A percentile compares a stretch with the other conserved stretches of the same genome.
Evolutionary conservation across 1,140 invertebrate species (phyloP).

Genomic region (Achatina immaculata): DNA sequence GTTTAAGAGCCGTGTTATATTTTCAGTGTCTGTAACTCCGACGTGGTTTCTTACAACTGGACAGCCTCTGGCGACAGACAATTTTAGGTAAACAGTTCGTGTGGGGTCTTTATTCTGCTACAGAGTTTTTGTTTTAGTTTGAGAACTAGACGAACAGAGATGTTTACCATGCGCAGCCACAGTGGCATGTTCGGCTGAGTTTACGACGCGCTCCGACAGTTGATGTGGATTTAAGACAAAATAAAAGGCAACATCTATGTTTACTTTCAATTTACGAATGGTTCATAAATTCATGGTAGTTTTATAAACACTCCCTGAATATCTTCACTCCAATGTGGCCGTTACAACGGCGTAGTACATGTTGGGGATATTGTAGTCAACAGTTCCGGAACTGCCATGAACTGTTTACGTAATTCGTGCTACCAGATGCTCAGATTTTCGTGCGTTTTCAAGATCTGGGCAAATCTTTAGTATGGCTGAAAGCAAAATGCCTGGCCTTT

Average conservation of each 20-base stretch:
- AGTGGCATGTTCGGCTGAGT: neutral
- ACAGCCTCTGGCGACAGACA: neutral
- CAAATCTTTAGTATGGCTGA: constrained; percentile 2
- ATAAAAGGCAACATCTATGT: constrained; percentile 5
- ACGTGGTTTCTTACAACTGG: neutral
- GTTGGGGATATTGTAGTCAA: constrained; percentile 1
- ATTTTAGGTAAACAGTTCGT: neutral
- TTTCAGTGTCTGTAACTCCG: too few species aligned
- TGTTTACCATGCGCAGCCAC: neutral
- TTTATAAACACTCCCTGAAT: neutral
- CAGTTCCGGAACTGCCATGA: constrained; percentile 14
- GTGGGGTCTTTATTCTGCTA: neutral
- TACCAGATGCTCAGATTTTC: neutral
- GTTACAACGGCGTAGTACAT: neutral
- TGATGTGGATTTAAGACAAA: neutral
- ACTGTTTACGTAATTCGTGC: constrained; percentile 7
- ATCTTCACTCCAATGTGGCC: neutral
- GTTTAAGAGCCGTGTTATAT: too few species aligned
- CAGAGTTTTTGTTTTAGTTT: neutral
- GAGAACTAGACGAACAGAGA: neutral
- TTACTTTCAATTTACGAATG: neutral
- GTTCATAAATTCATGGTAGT: neutral
- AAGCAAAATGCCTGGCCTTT: neutral
- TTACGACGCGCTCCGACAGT: neutral
- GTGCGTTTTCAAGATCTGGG: neutral